Conservation (phyloP, 1,140 invertebrate species). For the Drosophila ficusphila region DNA sequence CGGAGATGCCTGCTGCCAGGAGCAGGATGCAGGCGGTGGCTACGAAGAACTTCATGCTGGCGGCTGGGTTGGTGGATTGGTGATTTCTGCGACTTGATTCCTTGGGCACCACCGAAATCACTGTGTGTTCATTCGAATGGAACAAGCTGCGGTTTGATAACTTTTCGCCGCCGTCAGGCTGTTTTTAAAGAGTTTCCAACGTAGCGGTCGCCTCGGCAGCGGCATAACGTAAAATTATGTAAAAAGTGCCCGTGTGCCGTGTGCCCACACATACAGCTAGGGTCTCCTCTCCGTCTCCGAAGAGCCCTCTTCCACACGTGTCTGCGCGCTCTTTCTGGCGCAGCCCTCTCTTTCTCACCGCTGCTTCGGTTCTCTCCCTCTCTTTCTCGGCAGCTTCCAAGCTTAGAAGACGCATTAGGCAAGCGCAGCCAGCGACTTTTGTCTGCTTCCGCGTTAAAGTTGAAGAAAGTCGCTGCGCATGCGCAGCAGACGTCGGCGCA, state of each 20-base stretch:
- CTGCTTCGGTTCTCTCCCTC: conserved; percentile 9
- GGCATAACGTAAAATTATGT: conserved; percentile 81
- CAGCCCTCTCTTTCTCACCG: conserved; percentile 9
- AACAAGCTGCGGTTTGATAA: conserved; percentile 85
- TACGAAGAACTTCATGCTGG: conserved; percentile 76
- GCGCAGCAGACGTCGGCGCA: conserved; percentile 13
- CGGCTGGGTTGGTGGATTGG: conserved; percentile 42
- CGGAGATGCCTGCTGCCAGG: conserved; percentile 75
- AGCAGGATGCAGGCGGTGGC: conserved; percentile 80
- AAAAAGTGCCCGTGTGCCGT: conserved; percentile 59
- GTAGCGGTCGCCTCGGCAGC: conserved; percentile 71
- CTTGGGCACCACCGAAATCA: conserved; percentile 82
- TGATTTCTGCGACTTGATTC: conserved; percentile 60
- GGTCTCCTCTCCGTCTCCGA: conserved; percentile 8
- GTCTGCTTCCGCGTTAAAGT: conserved; percentile 78
- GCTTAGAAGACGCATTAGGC: conserved; percentile 68
- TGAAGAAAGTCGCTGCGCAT: conserved; percentile 69
- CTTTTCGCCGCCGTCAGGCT: conserved; percentile 83
- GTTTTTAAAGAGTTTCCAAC: conserved; percentile 84
- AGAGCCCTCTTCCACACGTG: conserved; percentile 52
- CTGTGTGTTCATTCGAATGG: conserved; percentile 84
- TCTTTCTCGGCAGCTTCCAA: conserved; percentile 17
- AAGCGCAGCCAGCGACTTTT: conserved; percentile 57
- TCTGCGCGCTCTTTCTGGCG: conserved; percentile 25
- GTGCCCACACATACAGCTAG: conserved; percentile 52